phyloP scores from a whole-genome alignment of 2,888 invertebrate species.

The Hoplodrina ambigua region DNA sequence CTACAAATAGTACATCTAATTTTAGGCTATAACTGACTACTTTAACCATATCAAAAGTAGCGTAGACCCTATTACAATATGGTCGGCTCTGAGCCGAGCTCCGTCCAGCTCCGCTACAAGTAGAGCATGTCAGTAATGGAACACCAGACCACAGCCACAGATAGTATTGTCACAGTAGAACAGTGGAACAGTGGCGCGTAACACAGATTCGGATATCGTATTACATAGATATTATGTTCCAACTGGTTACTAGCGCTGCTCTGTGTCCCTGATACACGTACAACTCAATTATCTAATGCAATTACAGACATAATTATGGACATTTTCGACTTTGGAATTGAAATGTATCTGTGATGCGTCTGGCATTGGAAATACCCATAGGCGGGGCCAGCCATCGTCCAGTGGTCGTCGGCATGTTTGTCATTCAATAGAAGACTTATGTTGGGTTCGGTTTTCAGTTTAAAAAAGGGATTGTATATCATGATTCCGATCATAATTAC shows the following conservation, averaged over 20 bases:
- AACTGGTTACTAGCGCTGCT: constrained; percentile 22
- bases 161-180: constrained; percentile 13
- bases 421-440: background rate
- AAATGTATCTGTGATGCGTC: background rate
- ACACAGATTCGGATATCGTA: constrained; percentile 39
- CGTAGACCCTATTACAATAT: background rate
- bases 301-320: too few relatives aligned
- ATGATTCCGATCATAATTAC: constrained; percentile 26
- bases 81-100: constrained; percentile 7
- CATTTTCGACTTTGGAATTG: background rate
- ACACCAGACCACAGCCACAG: constrained; percentile 12
- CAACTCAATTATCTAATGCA: background rate
- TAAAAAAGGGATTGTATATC: constrained; percentile 10
- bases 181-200: constrained; percentile 42
- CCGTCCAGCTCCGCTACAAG: constrained; percentile 10
- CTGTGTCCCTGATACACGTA: constrained; percentile 34
- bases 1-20: too few relatives aligned
- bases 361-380: background rate
- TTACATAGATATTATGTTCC: constrained; percentile 41
- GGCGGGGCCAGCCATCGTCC: too few relatives aligned
- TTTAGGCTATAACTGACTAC: too few relatives aligned
- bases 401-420: background rate
- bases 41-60: constrained; percentile 13
- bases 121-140: constrained; percentile 38
- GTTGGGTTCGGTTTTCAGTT: background rate